Evolutionary conservation across 1,140 invertebrate genomes (phyloP), one percentile per base, ranked within the genome.

Genomic region (Bradynema listronoti): DNA sequence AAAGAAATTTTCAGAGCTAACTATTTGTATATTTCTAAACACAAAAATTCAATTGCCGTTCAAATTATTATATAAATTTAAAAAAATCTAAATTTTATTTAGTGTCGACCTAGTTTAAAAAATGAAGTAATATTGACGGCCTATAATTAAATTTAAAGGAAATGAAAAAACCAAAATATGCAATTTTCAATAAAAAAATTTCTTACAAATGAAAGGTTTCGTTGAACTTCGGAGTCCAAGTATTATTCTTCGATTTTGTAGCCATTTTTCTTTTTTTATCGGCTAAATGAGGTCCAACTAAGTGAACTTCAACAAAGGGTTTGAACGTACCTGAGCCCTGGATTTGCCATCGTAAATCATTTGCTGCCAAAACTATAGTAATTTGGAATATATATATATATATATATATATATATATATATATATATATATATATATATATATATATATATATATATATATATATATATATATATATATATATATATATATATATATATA

Each of bases 181-280:
- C 41, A n/a, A 14, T 36, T 6, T 9, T 6, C 0, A 39, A n/a
- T 27, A 32, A 53, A 49, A 52, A 29, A 52, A 52, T 11, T 30
- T 11, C 91, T 91, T 83, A 97, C 92, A 98, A 98, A 77, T 94
- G 88, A 81, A 97, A 96, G 14, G 89, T 95, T 81, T 98, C 94
- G 82, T 97, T 97, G 82, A 90, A 99, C 80, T 96, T 97, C 2
- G 95, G 95, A 59, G 92, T 93, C 90, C 90, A 93, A 79, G 91
- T 94, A 78, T 93, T 93, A 65, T 87, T 90, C 80, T 98, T 98
- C 1, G 92, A 94, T 81, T 98, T 98, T 2, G 95, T 99, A 24
- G 90, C 90, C 75, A 90, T 88, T 82, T 95, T 96, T 66, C 95
- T 83, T 78, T 96, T 97, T 82, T 97, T 97, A 76, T 97, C 93